Percentiles rank a stretch among this genome's conserved stretches.
phyloP scores from a whole-genome alignment of 2,888 invertebrate genomes.

The Unio delphinus region DNA sequence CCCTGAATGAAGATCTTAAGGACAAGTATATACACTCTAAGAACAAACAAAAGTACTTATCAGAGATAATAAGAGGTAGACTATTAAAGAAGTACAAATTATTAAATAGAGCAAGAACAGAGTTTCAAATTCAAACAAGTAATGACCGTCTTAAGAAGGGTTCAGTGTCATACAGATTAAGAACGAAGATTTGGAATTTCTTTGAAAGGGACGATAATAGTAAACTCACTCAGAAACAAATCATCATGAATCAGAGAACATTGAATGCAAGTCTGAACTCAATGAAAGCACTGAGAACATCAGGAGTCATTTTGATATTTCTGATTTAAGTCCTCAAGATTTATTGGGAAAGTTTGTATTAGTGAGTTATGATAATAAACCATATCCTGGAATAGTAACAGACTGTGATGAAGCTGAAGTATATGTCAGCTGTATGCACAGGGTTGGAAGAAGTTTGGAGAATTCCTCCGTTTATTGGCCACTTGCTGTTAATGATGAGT shows the following conservation, averaged over 20 bases:
- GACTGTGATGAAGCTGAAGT: constrained; percentile 12
- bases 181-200: constrained; percentile 4
- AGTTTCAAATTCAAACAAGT: not conserved
- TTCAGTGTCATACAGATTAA: constrained; percentile 4
- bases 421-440: constrained; percentile 11
- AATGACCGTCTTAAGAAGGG: no score
- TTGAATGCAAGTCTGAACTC: constrained; percentile 1
- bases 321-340: constrained; percentile 2
- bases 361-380: constrained; percentile 7
- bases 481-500: constrained; percentile 4
- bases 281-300: not conserved
- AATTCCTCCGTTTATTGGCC: constrained; percentile 11
- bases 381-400: constrained; percentile 7
- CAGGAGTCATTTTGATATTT: not conserved
- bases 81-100: constrained; percentile 2
- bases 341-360: constrained; percentile 6
- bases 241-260: not conserved
- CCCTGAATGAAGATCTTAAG: constrained; percentile 6
- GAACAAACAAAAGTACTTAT: not conserved
- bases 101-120: not conserved
- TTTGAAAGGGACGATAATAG: constrained; percentile 12
- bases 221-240: constrained; percentile 1
- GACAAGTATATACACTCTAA: not conserved
- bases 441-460: constrained; percentile 3
- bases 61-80: not conserved